Base-by-base conservation (phyloP, 2,888 invertebrate genomes). In the Hyposoter dolosus region DNA sequence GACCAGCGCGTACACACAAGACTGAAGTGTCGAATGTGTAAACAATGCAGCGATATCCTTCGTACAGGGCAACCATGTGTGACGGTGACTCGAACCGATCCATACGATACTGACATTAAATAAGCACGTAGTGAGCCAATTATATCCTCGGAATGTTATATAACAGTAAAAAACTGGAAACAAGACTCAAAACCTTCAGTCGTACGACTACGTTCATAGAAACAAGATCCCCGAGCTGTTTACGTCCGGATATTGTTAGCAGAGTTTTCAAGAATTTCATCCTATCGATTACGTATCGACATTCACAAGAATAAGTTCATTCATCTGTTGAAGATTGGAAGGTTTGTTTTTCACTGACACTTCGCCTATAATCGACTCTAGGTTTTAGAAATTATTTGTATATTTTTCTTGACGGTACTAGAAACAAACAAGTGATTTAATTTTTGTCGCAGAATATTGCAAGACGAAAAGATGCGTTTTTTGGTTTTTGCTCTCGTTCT, bases 41-140 rank as follows among this genome's bases (percentile, higher is more conserved):
- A 68, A 65, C 47, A 75, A 66, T 72, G 9, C 12, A n/a, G 53
- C 63, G 56, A 84, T 81, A 89, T 85, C 89, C 91, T 91, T 90
- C 89, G 78, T 32, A 72, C 79, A 12, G 23, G 7, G 85, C 90
- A 89, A 66, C 84, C 71, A 77, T 19, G 88, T 88, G 83, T 89
- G 78, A 84, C 89, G 86, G 82, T 72, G 86, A 79, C 85, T 88
- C 50, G 35, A n/a, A n/a, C n/a, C 65, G 5, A 0, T 75, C 28
- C 3, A 45, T 50, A 81, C 76, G 12, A 60, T 78, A 85, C 65
- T 60, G 60, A 76, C 74, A 65, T 80, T 3, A 86, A 89, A 87
- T 45, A 45, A 3, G 82, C 23, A 47, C 28, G 56, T 23, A 15
- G 56, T n/a, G 53, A 72, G 28, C 35, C 35, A 74, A 79, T 23